Percentiles rank a stretch among this genome's conserved stretches.
These are phyloP conservation scores for Neodon shergylaensis DNA, from an alignment of 2,113 vertebrate species.

Conservation along the genomic window DNA sequence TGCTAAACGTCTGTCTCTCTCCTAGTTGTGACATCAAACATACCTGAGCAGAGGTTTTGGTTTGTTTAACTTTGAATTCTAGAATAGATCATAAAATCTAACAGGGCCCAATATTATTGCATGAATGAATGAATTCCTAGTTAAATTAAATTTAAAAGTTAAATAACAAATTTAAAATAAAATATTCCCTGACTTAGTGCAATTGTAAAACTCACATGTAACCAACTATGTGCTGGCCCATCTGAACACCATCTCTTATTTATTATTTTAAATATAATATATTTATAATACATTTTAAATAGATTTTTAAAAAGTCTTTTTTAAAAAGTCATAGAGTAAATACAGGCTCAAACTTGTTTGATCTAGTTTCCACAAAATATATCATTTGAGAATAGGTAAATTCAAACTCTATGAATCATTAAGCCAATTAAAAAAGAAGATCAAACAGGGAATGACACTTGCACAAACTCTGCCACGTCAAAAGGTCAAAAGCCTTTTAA, in stretches of 20 bases:
- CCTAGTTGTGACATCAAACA: neutral
- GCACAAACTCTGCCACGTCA: conserved; percentile 7
- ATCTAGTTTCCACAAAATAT: neutral
- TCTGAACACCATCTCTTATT: neutral
- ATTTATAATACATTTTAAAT: neutral
- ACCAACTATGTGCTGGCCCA: neutral
- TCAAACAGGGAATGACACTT: conserved; percentile 35
- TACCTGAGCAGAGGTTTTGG: neutral
- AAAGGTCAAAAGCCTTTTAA: neutral
- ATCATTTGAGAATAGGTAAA: conserved; percentile 38
- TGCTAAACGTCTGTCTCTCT: neutral
- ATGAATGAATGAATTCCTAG: neutral
- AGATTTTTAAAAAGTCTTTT: neutral
- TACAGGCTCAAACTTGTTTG: conserved; percentile 24
- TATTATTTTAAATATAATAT: neutral
- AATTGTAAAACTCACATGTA: neutral
- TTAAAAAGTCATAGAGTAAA: neutral
- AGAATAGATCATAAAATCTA: neutral
- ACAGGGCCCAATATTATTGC: neutral
- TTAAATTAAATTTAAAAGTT: too few relatives aligned
- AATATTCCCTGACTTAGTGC: neutral
- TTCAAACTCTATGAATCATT: conserved; percentile 71
- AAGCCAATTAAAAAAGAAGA: conserved; percentile 13
- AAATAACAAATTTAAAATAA: neutral
- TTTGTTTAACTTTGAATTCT: neutral